phyloP scores from a whole-genome alignment of 2,113 vertebrate species.

The Galbula dea region DNA sequence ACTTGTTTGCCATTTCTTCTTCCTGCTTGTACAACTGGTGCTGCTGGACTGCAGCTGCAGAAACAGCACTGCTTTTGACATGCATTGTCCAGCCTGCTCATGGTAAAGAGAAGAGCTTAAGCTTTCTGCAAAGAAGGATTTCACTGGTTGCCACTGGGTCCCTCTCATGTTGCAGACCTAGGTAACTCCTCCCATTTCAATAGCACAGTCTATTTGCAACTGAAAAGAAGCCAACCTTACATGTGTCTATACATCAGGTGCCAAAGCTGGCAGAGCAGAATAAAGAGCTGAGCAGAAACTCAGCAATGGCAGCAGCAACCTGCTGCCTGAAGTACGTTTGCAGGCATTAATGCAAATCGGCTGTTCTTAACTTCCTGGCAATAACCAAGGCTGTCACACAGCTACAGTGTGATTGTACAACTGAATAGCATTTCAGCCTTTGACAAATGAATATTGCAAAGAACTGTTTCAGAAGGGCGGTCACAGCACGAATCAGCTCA shows the following conservation, averaged over 20 bases:
- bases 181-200: background rate
- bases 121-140: background rate
- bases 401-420: background rate
- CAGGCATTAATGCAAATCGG: background rate
- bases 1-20: background rate
- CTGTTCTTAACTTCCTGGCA: background rate
- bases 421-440: background rate
- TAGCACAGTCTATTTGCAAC: background rate
- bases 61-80: background rate
- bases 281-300: background rate
- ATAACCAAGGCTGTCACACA: background rate
- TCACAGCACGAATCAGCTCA: background rate
- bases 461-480: background rate
- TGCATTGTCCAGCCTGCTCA: background rate
- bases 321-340: background rate
- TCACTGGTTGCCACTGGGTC: background rate
- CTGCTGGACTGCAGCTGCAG: background rate
- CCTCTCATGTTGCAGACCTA: background rate
- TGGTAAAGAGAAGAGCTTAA: background rate
- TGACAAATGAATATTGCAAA: background rate
- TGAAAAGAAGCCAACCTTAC: background rate
- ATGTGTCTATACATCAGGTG: background rate
- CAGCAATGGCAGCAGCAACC: background rate
- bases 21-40: background rate
- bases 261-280: background rate